Conservation (phyloP, 2,113 vertebrate genomes). For the Periophthalmus modestus region DNA sequence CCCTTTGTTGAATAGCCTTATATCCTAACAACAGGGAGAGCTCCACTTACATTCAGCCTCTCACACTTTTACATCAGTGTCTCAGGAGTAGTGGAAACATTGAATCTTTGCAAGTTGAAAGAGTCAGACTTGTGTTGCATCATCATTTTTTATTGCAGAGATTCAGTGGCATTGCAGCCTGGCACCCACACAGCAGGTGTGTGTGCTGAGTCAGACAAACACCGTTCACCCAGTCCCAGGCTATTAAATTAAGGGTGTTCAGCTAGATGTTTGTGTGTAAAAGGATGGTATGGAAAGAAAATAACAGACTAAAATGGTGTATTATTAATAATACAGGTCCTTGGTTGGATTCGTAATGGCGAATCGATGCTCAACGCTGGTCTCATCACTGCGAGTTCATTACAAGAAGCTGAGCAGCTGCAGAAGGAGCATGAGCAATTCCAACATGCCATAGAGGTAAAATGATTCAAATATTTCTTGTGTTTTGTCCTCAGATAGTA, state of each 20-base stretch:
- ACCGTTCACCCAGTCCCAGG: slow-evolving; percentile 2
- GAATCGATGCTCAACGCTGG: slow-evolving; percentile 98
- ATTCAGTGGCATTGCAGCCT: slow-evolving; percentile 33
- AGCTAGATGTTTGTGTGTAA: not conserved
- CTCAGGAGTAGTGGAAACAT: slow-evolving; percentile 33
- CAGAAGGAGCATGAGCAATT: slow-evolving; percentile 98
- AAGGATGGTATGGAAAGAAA: not conserved
- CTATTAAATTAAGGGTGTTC: slow-evolving; percentile 18
- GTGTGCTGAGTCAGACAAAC: slow-evolving; percentile 54
- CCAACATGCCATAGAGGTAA: slow-evolving; percentile 98
- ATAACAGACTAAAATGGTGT: not conserved
- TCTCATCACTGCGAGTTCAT: slow-evolving; percentile 95
- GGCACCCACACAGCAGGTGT: slow-evolving; percentile 58
- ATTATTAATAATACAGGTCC: slow-evolving; percentile 77
- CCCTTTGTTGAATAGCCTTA: slow-evolving; percentile 4
- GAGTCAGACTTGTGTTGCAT: slow-evolving; percentile 47
- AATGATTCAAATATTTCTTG: slow-evolving; percentile 11
- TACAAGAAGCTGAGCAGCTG: slow-evolving; percentile 96
- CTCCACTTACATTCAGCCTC: slow-evolving; percentile 9
- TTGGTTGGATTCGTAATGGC: slow-evolving; percentile 98
- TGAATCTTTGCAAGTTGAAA: slow-evolving; percentile 18
- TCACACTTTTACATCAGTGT: slow-evolving; percentile 6
- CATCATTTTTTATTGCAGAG: slow-evolving; percentile 48
- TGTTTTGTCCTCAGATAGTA: not conserved
- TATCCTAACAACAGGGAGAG: not conserved